phyloP scores from a whole-genome alignment of 1,140 invertebrate genomes.

The Ectropis grisescens region DNA sequence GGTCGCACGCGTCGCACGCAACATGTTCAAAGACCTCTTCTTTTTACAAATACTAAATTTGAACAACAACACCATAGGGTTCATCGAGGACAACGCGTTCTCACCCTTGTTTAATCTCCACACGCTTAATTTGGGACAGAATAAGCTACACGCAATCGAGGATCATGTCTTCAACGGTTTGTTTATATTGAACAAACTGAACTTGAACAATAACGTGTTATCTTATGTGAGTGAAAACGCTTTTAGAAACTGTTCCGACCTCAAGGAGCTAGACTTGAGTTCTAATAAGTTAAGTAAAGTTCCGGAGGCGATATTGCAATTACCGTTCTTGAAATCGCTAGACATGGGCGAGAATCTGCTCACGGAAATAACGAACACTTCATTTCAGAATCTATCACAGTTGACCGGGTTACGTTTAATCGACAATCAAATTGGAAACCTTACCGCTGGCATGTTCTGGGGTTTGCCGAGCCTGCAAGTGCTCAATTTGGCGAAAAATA shows the following conservation, averaged over 20 bases:
- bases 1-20: constrained; percentile 74
- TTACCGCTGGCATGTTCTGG: constrained; percentile 79
- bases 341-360: constrained; percentile 88
- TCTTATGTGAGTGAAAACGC: constrained; percentile 81
- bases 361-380: constrained; percentile 78
- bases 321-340: constrained; percentile 82
- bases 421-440: constrained; percentile 84
- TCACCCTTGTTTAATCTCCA: constrained; percentile 86
- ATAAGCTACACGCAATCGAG: constrained; percentile 80
- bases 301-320: constrained; percentile 80
- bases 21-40: constrained; percentile 84
- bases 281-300: constrained; percentile 82
- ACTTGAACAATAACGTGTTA: constrained; percentile 83
- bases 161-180: constrained; percentile 84
- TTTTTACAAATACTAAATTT: constrained; percentile 86
- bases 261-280: constrained; percentile 86
- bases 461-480: constrained; percentile 82
- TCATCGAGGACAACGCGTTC: constrained; percentile 84
- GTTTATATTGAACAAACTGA: constrained; percentile 84
- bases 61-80: constrained; percentile 82
- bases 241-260: constrained; percentile 84
- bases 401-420: constrained; percentile 84
- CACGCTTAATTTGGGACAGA: constrained; percentile 82
- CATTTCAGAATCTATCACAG: constrained; percentile 81
- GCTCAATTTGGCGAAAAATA: constrained; percentile 86